Conservation (phyloP, 2,888 invertebrate genomes). For the Aleiodes alternator region DNA sequence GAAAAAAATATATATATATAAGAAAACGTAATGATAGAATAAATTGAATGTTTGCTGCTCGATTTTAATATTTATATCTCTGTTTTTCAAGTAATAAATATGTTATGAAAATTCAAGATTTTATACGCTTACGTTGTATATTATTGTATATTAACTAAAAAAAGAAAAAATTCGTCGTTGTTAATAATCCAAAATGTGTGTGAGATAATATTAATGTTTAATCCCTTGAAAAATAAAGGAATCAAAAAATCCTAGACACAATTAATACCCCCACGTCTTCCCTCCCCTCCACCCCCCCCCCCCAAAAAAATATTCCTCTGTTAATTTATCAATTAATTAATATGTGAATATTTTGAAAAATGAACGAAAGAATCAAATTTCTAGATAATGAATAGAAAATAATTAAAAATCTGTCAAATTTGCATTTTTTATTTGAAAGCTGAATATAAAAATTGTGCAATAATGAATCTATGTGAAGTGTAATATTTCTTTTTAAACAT, state of each 20-base stretch:
- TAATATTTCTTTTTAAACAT: constrained; percentile 6
- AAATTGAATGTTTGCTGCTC: constrained; percentile 56
- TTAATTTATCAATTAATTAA: neutral
- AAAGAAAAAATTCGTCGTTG: constrained; percentile 47
- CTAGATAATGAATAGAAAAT: constrained; percentile 31
- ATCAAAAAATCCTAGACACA: neutral
- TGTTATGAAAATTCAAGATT: constrained; percentile 70
- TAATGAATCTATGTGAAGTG: constrained; percentile 1
- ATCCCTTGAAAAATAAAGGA: constrained; percentile 9
- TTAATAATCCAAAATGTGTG: constrained; percentile 51
- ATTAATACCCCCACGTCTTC: constrained; percentile 12
- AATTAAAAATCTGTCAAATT: neutral
- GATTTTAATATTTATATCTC: constrained; percentile 57
- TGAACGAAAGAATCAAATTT: neutral
- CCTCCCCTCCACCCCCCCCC: neutral
- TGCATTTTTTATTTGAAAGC: constrained; percentile 2
- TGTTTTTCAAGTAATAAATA: constrained; percentile 59
- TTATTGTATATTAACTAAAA: constrained; percentile 56
- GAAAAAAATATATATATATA: too few relatives aligned
- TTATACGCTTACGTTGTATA: constrained; percentile 71
- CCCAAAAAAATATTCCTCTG: neutral
- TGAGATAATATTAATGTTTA: constrained; percentile 29
- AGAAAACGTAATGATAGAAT: constrained; percentile 50
- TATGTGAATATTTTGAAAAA: constrained; percentile 7
- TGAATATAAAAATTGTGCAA: constrained; percentile 3